Evolutionary conservation across 2,113 vertebrate species (phyloP).

Genomic region (human (Homo sapiens)): GRCh38 chr3:189766501-189767000

Average conservation of each 20-base stretch:
- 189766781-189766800: not conserved
- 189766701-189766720: constrained; percentile 43
- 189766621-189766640: constrained; percentile 89
- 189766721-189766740: not conserved
- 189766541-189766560: constrained; percentile 1
- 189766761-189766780: not conserved
- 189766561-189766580: constrained; percentile 76
- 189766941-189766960: not conserved
- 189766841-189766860: not conserved
- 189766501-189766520: constrained; percentile 51
- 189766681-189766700: constrained; percentile 64
- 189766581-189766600: constrained; percentile 80
- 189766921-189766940: not conserved
- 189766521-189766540: constrained; percentile 62
- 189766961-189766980: not conserved
- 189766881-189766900: constrained; percentile 48
- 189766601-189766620: constrained; percentile 80
- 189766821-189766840: not conserved
- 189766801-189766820: not conserved
- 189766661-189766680: constrained; percentile 82
- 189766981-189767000: not conserved
- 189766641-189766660: constrained; percentile 77
- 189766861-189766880: not conserved
- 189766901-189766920: constrained; percentile 25
- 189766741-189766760: not conserved